These are phyloP conservation scores for Orientallactaga sibirica DNA, from an alignment of 2,797 vertebrate species.

Conservation along the genomic window DNA sequence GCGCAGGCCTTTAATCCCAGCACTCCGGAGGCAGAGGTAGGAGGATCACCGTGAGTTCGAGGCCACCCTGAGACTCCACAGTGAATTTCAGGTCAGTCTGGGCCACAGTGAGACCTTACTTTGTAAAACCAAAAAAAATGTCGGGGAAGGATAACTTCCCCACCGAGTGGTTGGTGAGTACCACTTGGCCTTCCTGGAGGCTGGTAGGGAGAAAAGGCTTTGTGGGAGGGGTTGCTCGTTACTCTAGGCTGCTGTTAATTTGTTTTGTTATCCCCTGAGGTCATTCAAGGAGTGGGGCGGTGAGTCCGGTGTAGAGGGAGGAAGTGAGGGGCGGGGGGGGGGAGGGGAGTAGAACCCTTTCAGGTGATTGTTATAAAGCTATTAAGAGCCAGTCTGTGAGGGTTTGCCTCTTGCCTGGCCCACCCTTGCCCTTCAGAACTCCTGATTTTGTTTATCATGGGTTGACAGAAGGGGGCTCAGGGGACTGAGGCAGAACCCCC, in stretches of 20 bases:
- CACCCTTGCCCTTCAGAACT: no score
- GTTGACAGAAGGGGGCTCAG: background rate
- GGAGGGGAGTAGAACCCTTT: background rate
- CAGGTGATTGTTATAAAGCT: background rate
- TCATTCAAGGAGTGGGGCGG: no score
- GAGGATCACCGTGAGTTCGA: no score
- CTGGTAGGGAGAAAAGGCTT: background rate
- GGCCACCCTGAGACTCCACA: no score
- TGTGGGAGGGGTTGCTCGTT: background rate
- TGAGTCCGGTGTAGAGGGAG: no score
- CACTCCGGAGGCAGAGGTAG: no score
- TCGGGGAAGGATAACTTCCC: no score
- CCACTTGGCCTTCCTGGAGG: background rate
- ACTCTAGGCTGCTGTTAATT: background rate
- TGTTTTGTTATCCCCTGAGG: slow-evolving; percentile 50
- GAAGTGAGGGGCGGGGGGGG: no score
- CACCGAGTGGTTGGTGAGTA: background rate
- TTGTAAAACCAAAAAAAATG: no score
- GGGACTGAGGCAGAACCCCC: background rate
- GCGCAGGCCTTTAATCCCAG: no score
- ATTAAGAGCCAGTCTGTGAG: background rate
- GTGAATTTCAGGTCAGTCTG: no score
- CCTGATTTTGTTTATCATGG: background rate
- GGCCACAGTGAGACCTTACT: no score
- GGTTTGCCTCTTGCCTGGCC: background rate